Evolutionary conservation across 1,140 invertebrate species (phyloP).

Genomic region (Colletes gigas): DNA sequence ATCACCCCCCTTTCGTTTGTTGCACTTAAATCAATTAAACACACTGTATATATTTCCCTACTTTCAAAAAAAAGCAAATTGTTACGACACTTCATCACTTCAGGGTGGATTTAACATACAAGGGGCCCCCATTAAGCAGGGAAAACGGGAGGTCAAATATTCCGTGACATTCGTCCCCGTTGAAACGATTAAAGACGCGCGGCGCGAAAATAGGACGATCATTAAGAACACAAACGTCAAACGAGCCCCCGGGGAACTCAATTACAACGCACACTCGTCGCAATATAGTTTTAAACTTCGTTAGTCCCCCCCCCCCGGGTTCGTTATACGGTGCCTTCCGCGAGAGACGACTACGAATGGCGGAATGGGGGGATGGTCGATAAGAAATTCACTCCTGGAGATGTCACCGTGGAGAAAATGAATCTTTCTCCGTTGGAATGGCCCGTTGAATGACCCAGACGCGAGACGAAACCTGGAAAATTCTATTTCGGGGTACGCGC

Average conservation of each 20-base stretch:
- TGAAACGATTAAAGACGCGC: slow-evolving; percentile 2
- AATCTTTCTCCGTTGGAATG: slow-evolving; percentile 5
- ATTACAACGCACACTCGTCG: not conserved
- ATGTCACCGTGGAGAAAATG: not conserved
- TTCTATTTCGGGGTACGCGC: slow-evolving; percentile 6
- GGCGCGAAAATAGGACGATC: slow-evolving; percentile 7
- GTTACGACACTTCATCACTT: no score
- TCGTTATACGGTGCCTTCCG: not conserved
- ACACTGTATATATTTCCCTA: no score
- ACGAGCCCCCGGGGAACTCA: slow-evolving; percentile 5
- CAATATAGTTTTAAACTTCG: slow-evolving; percentile 12
- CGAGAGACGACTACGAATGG: not conserved
- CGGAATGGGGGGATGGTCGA: no score
- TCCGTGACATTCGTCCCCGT: no score
- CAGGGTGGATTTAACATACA: no score
- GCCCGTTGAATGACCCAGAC: slow-evolving; percentile 12
- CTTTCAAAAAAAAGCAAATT: no score
- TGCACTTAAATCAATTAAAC: no score
- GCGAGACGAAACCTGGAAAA: slow-evolving; percentile 2
- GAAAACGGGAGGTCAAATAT: no score
- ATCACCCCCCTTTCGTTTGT: no score
- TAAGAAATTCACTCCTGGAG: not conserved
- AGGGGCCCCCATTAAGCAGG: no score
- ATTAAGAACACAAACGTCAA: slow-evolving; percentile 25
- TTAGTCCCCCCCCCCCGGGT: no score